Conservation (phyloP, 2,797 vertebrate species). For the Australoheros facetus region DNA sequence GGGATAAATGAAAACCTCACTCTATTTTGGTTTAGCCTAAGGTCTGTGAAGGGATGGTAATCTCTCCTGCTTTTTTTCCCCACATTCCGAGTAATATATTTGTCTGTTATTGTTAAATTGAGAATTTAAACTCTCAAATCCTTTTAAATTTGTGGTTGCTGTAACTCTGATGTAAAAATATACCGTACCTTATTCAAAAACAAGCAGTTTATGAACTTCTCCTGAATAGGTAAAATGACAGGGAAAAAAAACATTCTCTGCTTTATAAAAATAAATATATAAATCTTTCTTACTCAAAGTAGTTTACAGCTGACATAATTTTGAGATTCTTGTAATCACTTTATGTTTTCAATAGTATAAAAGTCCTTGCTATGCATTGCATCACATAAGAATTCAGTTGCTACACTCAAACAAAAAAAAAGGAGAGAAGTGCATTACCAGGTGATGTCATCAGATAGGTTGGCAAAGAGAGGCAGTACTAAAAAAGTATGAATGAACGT, state of each 20-base stretch:
- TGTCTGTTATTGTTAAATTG: background rate
- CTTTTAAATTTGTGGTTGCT: background rate
- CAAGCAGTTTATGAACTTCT: background rate
- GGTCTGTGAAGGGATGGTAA: background rate
- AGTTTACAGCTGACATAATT: slow-evolving; percentile 50
- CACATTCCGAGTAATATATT: background rate
- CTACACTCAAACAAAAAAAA: slow-evolving; percentile 70
- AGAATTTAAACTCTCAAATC: background rate
- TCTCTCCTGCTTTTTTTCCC: background rate
- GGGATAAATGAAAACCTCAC: slow-evolving; percentile 32
- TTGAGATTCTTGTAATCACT: slow-evolving; percentile 63
- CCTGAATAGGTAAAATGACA: background rate
- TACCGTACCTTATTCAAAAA: background rate
- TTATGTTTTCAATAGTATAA: slow-evolving; percentile 65
- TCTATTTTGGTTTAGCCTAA: slow-evolving; percentile 32
- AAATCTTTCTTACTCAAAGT: slow-evolving; percentile 46
- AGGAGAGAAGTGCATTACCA: slow-evolving; percentile 73
- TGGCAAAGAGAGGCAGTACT: slow-evolving; percentile 55
- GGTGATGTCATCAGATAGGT: slow-evolving; percentile 83
- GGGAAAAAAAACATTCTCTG: background rate
- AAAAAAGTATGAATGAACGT: slow-evolving; percentile 61
- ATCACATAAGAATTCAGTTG: slow-evolving; percentile 79
- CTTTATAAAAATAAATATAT: slow-evolving; percentile 28
- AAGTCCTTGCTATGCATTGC: slow-evolving; percentile 78
- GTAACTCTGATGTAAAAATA: background rate